These are phyloP conservation scores for Psylliodes chrysocephalus DNA, from an alignment of 2,888 invertebrate species.

Conservation along the genomic window DNA sequence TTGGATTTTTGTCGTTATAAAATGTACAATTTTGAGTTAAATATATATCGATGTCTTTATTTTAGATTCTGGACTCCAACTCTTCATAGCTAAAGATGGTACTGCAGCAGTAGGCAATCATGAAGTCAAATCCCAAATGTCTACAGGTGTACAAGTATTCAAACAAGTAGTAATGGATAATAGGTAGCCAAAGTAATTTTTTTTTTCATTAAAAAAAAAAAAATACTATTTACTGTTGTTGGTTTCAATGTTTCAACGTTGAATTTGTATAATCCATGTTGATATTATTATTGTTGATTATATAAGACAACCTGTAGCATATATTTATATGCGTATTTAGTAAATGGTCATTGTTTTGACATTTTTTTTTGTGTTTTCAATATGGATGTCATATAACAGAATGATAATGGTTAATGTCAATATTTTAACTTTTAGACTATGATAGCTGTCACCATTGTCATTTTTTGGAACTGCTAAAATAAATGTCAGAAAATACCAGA, in stretches of 20 bases:
- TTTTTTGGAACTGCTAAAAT: not conserved
- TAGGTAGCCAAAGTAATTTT: slow-evolving; percentile 67
- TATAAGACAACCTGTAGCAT: slow-evolving; percentile 38
- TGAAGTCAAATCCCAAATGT: slow-evolving; percentile 81
- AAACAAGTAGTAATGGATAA: slow-evolving; percentile 83
- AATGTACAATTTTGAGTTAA: too few species aligned
- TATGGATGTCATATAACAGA: not conserved
- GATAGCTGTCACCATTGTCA: not conserved
- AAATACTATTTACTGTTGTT: slow-evolving; percentile 23
- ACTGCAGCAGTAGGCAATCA: slow-evolving; percentile 87
- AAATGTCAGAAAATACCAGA: slow-evolving; percentile 14
- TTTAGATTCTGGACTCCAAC: slow-evolving; percentile 87
- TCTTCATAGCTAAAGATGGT: slow-evolving; percentile 91
- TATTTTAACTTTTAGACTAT: too few species aligned
- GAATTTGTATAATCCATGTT: slow-evolving; percentile 37
- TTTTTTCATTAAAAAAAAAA: not conserved
- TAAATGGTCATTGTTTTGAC: slow-evolving; percentile 9
- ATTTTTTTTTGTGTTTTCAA: not conserved
- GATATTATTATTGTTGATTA: slow-evolving; percentile 41
- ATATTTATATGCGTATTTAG: slow-evolving; percentile 10
- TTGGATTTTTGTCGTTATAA: too few species aligned
- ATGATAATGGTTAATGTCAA: too few species aligned
- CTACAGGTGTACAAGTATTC: slow-evolving; percentile 72
- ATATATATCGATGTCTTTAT: slow-evolving; percentile 43
- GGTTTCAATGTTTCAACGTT: slow-evolving; percentile 14